phyloP scores from a whole-genome alignment of 1,140 invertebrate genomes.

The Brachionus plicatilis region DNA sequence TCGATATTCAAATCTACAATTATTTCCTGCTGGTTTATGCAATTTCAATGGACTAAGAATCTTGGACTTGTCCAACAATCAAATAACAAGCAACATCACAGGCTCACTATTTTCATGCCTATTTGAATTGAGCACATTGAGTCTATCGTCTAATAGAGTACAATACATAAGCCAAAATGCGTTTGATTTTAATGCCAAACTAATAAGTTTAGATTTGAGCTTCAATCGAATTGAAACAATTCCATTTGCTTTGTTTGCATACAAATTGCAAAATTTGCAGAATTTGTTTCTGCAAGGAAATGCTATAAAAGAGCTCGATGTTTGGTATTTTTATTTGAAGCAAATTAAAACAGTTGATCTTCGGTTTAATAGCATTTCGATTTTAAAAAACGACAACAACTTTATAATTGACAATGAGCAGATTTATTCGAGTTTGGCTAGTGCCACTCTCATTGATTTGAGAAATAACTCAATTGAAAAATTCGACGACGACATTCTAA shows the following conservation, averaged over 20 bases:
- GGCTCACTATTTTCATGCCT: neutral
- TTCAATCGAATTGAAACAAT: slow-evolving; percentile 13
- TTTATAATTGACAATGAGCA: neutral
- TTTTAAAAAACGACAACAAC: neutral
- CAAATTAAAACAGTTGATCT: neutral
- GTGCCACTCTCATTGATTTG: neutral
- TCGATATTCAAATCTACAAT: neutral
- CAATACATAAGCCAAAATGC: neutral
- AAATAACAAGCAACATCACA: neutral
- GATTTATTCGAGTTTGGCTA: neutral
- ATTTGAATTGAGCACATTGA: neutral
- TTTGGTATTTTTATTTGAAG: slow-evolving; percentile 30
- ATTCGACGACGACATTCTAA: slow-evolving; percentile 25
- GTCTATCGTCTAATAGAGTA: neutral
- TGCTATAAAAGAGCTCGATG: neutral
- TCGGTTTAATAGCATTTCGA: neutral
- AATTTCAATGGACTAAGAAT: neutral
- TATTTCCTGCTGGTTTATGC: neutral
- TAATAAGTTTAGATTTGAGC: neutral
- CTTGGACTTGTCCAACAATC: neutral
- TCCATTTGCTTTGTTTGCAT: neutral
- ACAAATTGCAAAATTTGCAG: neutral
- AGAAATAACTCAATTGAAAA: neutral
- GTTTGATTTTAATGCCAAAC: neutral
- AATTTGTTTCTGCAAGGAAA: neutral